Evolutionary conservation across 1,140 invertebrate genomes (phyloP), one percentile per base, ranked within the genome.

Genomic region (Akabosia matsudoensis): DNA sequence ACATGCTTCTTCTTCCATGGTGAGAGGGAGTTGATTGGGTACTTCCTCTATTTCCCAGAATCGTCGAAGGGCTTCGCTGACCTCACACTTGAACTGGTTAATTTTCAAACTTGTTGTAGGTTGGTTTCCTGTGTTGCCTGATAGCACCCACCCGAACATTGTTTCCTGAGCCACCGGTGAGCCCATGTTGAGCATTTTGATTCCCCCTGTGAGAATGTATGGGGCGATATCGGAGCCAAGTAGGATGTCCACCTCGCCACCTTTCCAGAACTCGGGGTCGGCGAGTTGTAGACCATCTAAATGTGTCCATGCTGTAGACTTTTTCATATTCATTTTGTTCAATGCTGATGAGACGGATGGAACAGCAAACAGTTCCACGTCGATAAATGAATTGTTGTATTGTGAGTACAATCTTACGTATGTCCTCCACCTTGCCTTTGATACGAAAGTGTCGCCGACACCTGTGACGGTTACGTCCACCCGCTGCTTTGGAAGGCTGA

Each of bases 191-290:
- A 14, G 28, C 30, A 22, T 3, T n/a, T 70, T 24, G 24, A n/a
- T 4, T 7, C 33, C 1, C 1, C 0, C 2, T 22, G 28, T 16
- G 2, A 70, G 7, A 10, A 70, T 4, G 33, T 10, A 30, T 10
- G 28, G 10, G 7, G 24, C 83, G 13, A 80, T 13, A 45, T 77
- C 78, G 1, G 79, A 78, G 26, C 82, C 82, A 16, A 84, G 61
- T 33, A 84, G 75, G 14, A 79, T 56, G 75, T 84, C 82, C n/a
- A 83, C 76, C 56, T 76, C 33, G 0, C 56, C 52, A 4, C 80
- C 75, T 31, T 78, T 76, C 67, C 83, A 56, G 72, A 82, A 85
- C 10, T 72, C 28, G 18, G 81, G 82, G 77, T 85, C 83, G 30
- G 84, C 82, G 52, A 84, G 79, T 30, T 70, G 1, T 2, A 70